Evolutionary conservation across 2,797 vertebrate species (phyloP).

Genomic region (Cynopterus sphinx): DNA sequence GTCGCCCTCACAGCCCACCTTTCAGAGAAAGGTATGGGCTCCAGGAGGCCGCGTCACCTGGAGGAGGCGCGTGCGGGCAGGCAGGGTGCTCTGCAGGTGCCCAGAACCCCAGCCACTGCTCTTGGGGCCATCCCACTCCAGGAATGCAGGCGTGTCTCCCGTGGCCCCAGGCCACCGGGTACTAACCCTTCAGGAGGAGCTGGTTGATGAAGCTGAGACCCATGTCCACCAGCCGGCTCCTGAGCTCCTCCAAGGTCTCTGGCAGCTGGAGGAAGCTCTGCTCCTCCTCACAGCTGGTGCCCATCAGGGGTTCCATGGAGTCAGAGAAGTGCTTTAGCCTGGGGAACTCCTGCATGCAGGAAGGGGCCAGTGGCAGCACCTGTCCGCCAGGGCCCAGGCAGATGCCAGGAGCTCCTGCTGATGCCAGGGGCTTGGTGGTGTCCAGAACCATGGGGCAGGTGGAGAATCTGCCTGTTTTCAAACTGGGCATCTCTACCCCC

Average conservation of each 20-base stretch:
- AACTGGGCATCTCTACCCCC: not conserved
- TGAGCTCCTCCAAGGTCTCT: slow-evolving; percentile 29
- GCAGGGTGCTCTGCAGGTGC: not conserved
- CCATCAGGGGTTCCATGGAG: slow-evolving; percentile 33
- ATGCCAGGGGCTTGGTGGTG: not conserved
- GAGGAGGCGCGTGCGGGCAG: not conserved
- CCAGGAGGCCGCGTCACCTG: not conserved
- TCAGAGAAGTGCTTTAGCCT: slow-evolving; percentile 49
- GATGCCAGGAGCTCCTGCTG: not conserved
- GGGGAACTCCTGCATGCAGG: slow-evolving; percentile 41
- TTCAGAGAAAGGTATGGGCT: not conserved
- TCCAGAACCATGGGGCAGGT: not conserved
- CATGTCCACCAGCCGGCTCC: slow-evolving; percentile 15
- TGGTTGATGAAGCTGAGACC: slow-evolving; percentile 68
- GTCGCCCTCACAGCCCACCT: not conserved
- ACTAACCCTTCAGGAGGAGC: slow-evolving; percentile 69
- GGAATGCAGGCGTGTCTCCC: not conserved
- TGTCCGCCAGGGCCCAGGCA: not conserved
- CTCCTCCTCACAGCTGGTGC: slow-evolving; percentile 14
- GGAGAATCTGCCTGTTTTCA: not conserved
- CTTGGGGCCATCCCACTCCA: not conserved
- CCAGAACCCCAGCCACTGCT: not conserved
- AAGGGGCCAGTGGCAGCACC: not conserved
- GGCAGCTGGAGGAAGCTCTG: slow-evolving; percentile 60
- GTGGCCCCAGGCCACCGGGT: not conserved